These are phyloP conservation scores for Brachionus calyciflorus DNA, from an alignment of 1,140 invertebrate species.

Conservation along the genomic window DNA sequence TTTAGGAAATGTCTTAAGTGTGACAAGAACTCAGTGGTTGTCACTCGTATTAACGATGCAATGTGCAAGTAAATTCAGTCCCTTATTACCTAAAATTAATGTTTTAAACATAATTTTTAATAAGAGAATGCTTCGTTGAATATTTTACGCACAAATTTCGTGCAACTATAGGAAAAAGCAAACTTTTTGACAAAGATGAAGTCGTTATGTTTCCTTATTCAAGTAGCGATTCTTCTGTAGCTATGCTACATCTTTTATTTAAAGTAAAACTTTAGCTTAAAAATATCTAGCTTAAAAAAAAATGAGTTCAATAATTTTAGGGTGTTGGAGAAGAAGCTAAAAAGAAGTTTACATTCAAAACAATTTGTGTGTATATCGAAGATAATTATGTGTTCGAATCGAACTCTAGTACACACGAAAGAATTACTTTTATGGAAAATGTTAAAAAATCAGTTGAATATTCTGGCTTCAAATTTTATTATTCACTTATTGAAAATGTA, in stretches of 20 bases:
- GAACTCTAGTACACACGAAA: neutral
- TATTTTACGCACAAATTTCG: slow-evolving; percentile 46
- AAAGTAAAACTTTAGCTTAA: too few relatives aligned
- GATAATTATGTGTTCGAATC: neutral
- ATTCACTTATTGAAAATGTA: slow-evolving; percentile 41
- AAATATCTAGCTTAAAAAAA: too few relatives aligned
- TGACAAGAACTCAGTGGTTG: slow-evolving; percentile 24
- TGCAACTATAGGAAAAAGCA: slow-evolving; percentile 34
- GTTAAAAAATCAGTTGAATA: slow-evolving; percentile 2
- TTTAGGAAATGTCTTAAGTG: slow-evolving; percentile 42
- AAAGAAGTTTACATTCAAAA: slow-evolving; percentile 21
- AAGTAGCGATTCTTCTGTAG: neutral
- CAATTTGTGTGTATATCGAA: slow-evolving; percentile 13
- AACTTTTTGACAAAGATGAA: slow-evolving; percentile 45
- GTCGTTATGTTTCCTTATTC: slow-evolving; percentile 40
- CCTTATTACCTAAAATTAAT: neutral
- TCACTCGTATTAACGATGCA: slow-evolving; percentile 38
- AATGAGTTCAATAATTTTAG: neutral
- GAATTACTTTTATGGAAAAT: neutral
- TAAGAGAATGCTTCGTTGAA: slow-evolving; percentile 37
- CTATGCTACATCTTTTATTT: slow-evolving; percentile 18
- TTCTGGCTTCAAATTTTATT: slow-evolving; percentile 20
- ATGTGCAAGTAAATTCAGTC: neutral
- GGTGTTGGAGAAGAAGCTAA: slow-evolving; percentile 20
- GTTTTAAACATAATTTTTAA: neutral